A percentile compares a stretch with the other conserved stretches of the same genome.
These are phyloP conservation scores for Menidia beryllina DNA, from an alignment of 2,113 vertebrate genomes.

Conservation along the genomic window DNA sequence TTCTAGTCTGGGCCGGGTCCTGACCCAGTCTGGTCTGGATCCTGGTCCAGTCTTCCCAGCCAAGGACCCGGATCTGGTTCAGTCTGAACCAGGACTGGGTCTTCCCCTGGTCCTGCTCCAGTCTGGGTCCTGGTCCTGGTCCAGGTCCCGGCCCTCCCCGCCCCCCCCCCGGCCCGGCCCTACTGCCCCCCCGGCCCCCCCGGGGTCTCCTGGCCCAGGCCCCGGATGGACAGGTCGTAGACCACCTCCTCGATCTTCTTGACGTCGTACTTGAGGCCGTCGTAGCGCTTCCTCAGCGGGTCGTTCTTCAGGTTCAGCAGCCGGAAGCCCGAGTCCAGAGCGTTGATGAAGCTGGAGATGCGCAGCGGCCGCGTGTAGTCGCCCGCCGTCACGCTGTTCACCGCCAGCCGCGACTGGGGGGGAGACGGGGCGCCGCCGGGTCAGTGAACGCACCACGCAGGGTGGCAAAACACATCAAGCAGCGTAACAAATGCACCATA, in stretches of 20 bases:
- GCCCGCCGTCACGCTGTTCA: constrained; percentile 97
- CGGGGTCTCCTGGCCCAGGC: constrained; percentile 89
- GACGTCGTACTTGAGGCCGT: constrained; percentile 97
- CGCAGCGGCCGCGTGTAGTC: constrained; percentile 94
- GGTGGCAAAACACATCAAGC: too few species aligned
- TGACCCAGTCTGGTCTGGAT: too few species aligned
- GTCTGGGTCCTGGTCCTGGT: too few species aligned
- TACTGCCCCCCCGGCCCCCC: constrained; percentile 83
- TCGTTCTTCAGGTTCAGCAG: constrained; percentile 98
- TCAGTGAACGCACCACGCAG: too few species aligned
- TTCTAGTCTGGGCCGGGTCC: too few species aligned
- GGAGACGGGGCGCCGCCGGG: too few species aligned
- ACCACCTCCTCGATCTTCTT: constrained; percentile 99
- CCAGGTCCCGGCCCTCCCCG: constrained; percentile 25
- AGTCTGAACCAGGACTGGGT: too few species aligned
- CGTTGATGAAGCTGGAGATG: constrained; percentile 96
- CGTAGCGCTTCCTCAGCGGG: constrained; percentile 95
- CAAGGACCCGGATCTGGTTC: too few species aligned
- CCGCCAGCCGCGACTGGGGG: constrained; percentile 91
- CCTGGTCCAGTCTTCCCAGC: too few species aligned
- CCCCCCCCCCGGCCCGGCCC: constrained; percentile 38
- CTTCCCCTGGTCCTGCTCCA: too few species aligned
- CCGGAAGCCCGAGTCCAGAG: constrained; percentile 96
- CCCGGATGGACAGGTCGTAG: constrained; percentile 96
- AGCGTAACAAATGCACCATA: too few species aligned